Evolutionary conservation across 1,140 invertebrate species (phyloP), one percentile per base, ranked within the genome.

Genomic region (Zaprionus vittiger): DNA sequence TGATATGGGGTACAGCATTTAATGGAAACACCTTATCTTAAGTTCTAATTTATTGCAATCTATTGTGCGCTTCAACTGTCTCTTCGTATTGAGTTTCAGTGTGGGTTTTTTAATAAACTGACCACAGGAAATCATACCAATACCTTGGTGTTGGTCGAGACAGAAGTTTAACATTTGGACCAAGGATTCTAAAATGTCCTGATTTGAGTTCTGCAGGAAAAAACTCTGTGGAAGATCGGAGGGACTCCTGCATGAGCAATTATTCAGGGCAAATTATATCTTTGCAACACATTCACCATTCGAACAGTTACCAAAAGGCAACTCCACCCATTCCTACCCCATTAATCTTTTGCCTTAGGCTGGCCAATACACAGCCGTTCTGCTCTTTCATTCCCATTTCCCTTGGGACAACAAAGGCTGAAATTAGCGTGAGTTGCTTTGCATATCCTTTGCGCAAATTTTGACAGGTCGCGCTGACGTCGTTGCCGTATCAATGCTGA

Each of bases 401-500:
- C n/a, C n/a, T 15, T 66, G 38, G n/a, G 37, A 54, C 75, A 81
- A 85, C 83, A 85, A 82, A 47, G 82, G 67, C 56, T 57, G 57
- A 86, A 87, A 86, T 86, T 86, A 86, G 83, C 83, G 80, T 75
- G 80, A 86, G 80, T 78, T 86, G 80, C 77, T 86, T 89, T 89
- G 84, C 80, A 83, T 83, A 86, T 86, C 67, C 84, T 72, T 86
- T 77, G 84, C 73, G 83, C 83, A 86, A 87, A 87, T 87, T 83
- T 86, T 83, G 83, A 83, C 80, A 80, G 80, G 80, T 83, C 76
- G 72, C 41, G 65, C 89, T 79, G 77, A 81, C 81, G 89, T 89
- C 80, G 84, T 89, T 89, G 89, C 80, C 73, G 69, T 68, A 47
- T 47, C 41, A 47, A 47, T 47, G 41, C 41, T 11, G 44, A 71